These are phyloP conservation scores for Trinorchestia longiramus DNA, from an alignment of 1,140 invertebrate species.

Conservation along the genomic window DNA sequence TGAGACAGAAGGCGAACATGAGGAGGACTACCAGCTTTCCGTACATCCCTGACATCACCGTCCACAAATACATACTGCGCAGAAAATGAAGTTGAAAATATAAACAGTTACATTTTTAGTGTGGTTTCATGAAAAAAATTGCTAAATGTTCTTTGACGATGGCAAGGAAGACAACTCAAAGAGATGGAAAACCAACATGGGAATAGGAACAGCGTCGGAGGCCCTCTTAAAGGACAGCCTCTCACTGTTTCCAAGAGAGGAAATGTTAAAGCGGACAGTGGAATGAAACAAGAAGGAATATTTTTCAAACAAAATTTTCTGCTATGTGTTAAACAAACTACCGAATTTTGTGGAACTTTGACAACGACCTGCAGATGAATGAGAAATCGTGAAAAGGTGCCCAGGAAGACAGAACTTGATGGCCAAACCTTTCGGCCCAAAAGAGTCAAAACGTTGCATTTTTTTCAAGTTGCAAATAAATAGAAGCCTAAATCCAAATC, in stretches of 20 bases:
- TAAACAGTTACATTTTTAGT: neutral
- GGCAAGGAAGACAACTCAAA: neutral
- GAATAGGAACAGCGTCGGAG: no score
- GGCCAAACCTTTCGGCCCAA: no score
- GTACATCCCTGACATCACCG: constrained; percentile 74
- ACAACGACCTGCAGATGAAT: neutral
- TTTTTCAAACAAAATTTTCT: no score
- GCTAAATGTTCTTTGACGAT: neutral
- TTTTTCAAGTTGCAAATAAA: no score
- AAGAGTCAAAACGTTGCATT: no score
- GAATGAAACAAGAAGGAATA: no score
- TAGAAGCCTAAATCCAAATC: no score
- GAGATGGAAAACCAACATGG: neutral
- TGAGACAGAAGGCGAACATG: constrained; percentile 75
- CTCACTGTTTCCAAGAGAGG: no score
- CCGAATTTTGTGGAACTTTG: neutral
- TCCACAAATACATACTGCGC: constrained; percentile 75
- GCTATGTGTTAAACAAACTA: neutral
- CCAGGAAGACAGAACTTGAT: no score
- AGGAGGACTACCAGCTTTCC: constrained; percentile 76
- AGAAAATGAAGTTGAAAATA: constrained; percentile 52
- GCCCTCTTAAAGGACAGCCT: no score
- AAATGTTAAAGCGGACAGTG: no score
- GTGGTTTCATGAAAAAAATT: neutral
- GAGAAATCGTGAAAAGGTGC: no score